Evolutionary conservation across 1,140 invertebrate genomes (phyloP).

Genomic region (Macrotrachela quadricornifera): DNA sequence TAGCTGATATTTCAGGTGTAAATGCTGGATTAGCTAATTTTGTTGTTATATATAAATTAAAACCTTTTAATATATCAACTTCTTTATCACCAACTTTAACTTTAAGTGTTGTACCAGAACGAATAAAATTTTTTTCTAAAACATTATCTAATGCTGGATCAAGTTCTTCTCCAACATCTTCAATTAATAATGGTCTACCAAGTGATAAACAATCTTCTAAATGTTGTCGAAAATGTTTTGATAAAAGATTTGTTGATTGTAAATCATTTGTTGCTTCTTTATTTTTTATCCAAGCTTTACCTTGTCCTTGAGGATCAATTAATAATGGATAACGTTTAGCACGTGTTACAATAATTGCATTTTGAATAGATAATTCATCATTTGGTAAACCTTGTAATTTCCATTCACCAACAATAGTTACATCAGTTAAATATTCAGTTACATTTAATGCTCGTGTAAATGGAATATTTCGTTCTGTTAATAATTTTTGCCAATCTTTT

Average conservation of each 20-base stretch:
- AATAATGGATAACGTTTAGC: conserved; percentile 74
- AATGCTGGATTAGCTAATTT: conserved; percentile 84
- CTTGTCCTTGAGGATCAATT: conserved; percentile 85
- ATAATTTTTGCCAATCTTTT: conserved; percentile 58
- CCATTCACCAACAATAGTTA: conserved; percentile 72
- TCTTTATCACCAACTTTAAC: conserved; percentile 79
- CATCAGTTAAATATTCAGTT: conserved; percentile 67
- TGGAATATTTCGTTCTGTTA: conserved; percentile 58
- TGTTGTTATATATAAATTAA: conserved; percentile 82
- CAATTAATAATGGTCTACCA: conserved; percentile 69
- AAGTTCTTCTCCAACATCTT: conserved; percentile 75
- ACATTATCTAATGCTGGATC: conserved; percentile 89
- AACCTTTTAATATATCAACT: conserved; percentile 83
- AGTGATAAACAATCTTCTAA: conserved; percentile 76
- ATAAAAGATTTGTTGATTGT: conserved; percentile 69
- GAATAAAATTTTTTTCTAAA: conserved; percentile 88
- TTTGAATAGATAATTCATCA: conserved; percentile 82
- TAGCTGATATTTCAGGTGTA: conserved; percentile 81
- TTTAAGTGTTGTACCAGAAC: conserved; percentile 78
- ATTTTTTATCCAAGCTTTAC: conserved; percentile 90
- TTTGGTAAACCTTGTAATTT: conserved; percentile 80
- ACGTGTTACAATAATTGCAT: conserved; percentile 80
- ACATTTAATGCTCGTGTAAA: conserved; percentile 64
- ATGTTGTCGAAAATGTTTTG: conserved; percentile 86
- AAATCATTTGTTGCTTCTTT: conserved; percentile 69